Percentiles rank a stretch among this genome's conserved stretches.
Evolutionary conservation across 2,888 invertebrate species (phyloP).

Genomic region (Schizotus pectinicornis): DNA sequence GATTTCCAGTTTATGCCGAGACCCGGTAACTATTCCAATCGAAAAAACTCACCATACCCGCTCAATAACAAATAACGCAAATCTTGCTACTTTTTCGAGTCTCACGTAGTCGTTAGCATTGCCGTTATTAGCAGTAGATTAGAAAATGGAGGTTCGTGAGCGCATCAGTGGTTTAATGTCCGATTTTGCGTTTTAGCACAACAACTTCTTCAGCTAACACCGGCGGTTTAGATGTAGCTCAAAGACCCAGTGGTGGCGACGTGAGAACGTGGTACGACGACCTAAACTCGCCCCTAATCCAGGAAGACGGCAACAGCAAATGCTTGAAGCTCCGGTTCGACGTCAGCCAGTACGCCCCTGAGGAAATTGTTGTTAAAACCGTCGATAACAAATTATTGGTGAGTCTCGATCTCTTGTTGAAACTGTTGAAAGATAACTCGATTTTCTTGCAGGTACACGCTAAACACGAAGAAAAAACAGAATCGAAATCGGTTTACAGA

Average conservation of each 20-base stretch:
- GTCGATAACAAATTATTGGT: slow-evolving; percentile 97
- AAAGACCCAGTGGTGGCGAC: slow-evolving; percentile 60
- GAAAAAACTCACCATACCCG: no score
- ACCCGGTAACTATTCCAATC: no score
- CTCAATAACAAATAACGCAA: no score
- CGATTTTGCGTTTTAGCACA: slow-evolving; percentile 62
- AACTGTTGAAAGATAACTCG: background rate
- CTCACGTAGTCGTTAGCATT: no score
- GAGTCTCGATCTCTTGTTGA: slow-evolving; percentile 54
- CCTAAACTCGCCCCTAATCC: slow-evolving; percentile 90
- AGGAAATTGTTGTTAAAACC: slow-evolving; percentile 98
- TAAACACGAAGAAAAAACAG: slow-evolving; percentile 97
- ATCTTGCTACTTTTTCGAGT: no score
- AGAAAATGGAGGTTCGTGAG: no score
- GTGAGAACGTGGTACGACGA: slow-evolving; percentile 80
- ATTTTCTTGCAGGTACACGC: slow-evolving; percentile 83
- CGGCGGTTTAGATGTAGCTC: slow-evolving; percentile 46
- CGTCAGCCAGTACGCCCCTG: slow-evolving; percentile 95
- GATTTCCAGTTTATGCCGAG: background rate
- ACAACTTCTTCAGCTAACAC: slow-evolving; percentile 65
- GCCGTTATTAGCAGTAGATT: no score
- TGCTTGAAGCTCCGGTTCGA: slow-evolving; percentile 95
- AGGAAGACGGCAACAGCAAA: slow-evolving; percentile 93
- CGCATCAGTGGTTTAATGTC: background rate
- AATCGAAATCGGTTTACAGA: slow-evolving; percentile 95